Conservation (phyloP, 2,888 invertebrate genomes). For the Heliconius ismenius region DNA sequence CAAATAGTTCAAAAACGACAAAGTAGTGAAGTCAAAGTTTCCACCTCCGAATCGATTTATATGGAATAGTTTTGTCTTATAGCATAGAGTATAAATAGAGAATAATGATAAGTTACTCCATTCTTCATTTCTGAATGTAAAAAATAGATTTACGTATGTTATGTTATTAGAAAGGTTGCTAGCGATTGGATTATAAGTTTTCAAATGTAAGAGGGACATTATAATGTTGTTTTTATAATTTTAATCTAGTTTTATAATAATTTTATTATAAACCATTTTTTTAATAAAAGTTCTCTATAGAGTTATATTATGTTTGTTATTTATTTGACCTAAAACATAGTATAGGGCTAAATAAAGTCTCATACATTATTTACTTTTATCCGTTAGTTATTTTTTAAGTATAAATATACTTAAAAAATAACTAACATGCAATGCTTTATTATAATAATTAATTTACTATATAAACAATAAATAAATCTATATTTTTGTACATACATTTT, state of each 20-base stretch:
- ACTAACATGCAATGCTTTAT: too few species aligned
- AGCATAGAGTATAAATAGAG: neutral
- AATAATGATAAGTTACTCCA: neutral
- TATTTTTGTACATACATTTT: too few species aligned
- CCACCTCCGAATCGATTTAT: conserved; percentile 51
- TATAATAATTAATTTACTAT: too few species aligned
- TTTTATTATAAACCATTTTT: conserved; percentile 2
- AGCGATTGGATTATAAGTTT: neutral
- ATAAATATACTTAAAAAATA: too few species aligned
- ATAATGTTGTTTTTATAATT: neutral
- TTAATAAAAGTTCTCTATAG: neutral
- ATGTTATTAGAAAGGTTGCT: neutral
- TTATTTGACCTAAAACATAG: neutral
- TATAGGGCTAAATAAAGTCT: too few species aligned
- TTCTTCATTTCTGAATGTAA: neutral
- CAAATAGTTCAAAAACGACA: conserved; percentile 68
- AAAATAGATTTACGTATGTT: neutral
- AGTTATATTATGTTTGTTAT: neutral
- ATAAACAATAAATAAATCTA: too few species aligned
- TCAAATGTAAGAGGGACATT: neutral
- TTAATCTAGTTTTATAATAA: neutral
- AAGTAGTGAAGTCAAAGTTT: conserved; percentile 47
- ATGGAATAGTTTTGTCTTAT: conserved; percentile 42
- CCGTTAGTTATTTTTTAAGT: too few species aligned
- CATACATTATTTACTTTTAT: too few species aligned